These are phyloP conservation scores for Speoplatyrhinus poulsoni DNA, from an alignment of 2,113 vertebrate genomes.

Conservation along the genomic window DNA sequence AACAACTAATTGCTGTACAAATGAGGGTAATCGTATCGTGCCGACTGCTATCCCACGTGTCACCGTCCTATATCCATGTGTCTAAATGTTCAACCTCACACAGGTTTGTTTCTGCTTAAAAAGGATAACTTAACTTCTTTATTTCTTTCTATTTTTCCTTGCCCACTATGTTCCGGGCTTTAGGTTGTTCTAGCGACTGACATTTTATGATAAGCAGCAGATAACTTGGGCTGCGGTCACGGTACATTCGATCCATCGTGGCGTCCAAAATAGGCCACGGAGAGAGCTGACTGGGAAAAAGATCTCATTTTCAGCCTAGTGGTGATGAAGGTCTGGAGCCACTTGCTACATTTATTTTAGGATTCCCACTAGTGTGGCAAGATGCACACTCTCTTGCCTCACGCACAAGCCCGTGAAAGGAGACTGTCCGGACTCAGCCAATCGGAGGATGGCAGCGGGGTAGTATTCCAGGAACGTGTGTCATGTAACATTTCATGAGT, in stretches of 20 bases:
- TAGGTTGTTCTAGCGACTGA: conserved; percentile 17
- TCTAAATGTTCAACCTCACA: conserved; percentile 50
- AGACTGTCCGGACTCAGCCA: conserved; percentile 74
- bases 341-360: conserved; percentile 82
- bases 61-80: conserved; percentile 47
- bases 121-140: conserved; percentile 9
- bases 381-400: conserved; percentile 67
- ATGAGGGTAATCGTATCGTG: conserved; percentile 77
- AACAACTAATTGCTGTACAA: conserved; percentile 76
- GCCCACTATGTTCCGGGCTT: background rate
- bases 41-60: conserved; percentile 61
- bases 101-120: conserved; percentile 36
- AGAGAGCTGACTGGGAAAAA: conserved; percentile 76
- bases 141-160: background rate
- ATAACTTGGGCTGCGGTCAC: conserved; percentile 61
- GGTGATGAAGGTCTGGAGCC: conserved; percentile 73
- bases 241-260: conserved; percentile 69
- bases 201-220: conserved; percentile 38
- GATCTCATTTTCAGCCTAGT: conserved; percentile 75
- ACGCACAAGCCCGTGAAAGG: conserved; percentile 79
- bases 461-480: conserved; percentile 80
- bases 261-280: conserved; percentile 69
- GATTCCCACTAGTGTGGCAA: conserved; percentile 77
- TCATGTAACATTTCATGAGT: conserved; percentile 80
- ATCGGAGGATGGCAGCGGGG: conserved; percentile 70